A percentile compares a stretch with the other conserved stretches of the same genome.
Evolutionary conservation across 2,888 invertebrate species (phyloP).

Genomic region (Tetragonula carbonaria): DNA sequence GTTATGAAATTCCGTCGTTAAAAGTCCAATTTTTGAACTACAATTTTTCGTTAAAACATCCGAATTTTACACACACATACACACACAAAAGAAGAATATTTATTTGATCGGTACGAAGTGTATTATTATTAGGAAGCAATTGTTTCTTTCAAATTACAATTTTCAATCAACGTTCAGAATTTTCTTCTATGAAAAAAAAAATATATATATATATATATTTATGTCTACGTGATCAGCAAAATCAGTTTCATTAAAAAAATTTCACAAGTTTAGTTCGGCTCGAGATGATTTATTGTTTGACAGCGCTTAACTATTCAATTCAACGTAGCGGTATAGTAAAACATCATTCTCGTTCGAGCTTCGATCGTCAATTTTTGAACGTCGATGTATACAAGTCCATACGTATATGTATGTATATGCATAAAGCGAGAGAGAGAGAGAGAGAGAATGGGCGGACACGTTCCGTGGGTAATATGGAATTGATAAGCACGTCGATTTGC

Average conservation of each 20-base stretch:
- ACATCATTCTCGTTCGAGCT: background rate
- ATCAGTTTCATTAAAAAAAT: background rate
- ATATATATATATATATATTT: background rate
- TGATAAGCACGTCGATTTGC: constrained; percentile 57
- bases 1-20: background rate
- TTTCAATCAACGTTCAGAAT: too few species aligned
- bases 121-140: too few species aligned
- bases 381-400: background rate
- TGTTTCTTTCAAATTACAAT: too few species aligned
- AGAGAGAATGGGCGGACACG: constrained; percentile 20
- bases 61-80: background rate
- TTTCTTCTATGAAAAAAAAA: too few species aligned
- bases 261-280: background rate
- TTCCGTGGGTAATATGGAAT: constrained; percentile 49
- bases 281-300: background rate
- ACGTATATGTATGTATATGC: background rate
- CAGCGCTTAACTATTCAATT: background rate
- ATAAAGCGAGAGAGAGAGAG: too few species aligned
- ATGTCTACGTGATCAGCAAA: background rate
- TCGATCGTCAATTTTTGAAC: background rate
- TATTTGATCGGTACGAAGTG: background rate
- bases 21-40: background rate
- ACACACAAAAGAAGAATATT: background rate
- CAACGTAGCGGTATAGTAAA: background rate
- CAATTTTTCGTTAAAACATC: background rate